These are phyloP conservation scores for Mirounga angustirostris DNA, from an alignment of 2,113 vertebrate genomes.

Conservation along the genomic window DNA sequence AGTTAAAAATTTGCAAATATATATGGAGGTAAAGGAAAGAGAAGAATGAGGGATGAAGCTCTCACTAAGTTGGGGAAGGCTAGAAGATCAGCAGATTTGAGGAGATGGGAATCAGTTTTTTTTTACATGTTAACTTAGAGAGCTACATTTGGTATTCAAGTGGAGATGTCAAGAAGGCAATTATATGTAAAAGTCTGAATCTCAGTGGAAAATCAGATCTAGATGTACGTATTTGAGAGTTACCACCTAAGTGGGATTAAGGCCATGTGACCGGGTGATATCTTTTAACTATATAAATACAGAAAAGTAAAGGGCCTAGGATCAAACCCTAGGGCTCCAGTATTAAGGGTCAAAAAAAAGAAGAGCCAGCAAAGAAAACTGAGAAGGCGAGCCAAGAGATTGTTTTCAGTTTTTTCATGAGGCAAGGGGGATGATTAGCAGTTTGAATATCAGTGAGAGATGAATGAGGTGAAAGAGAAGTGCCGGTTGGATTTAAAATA, in stretches of 20 bases:
- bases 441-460: background rate
- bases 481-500: background rate
- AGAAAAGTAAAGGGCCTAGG: background rate
- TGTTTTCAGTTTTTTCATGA: background rate
- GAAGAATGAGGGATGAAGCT: background rate
- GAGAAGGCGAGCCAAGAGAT: background rate
- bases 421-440: background rate
- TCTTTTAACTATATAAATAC: background rate
- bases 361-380: background rate
- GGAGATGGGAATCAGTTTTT: background rate
- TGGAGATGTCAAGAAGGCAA: background rate
- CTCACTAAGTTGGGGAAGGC: background rate
- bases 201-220: background rate
- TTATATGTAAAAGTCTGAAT: background rate
- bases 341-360: background rate
- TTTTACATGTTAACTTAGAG: background rate
- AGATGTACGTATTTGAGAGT: background rate
- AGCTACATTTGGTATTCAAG: background rate
- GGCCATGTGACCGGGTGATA: background rate
- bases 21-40: background rate
- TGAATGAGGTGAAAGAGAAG: background rate
- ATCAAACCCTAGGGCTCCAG: background rate
- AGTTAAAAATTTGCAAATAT: background rate
- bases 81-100: background rate
- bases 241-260: background rate